Conservation (phyloP, 2,888 invertebrate species). For the Idaea biselata region DNA sequence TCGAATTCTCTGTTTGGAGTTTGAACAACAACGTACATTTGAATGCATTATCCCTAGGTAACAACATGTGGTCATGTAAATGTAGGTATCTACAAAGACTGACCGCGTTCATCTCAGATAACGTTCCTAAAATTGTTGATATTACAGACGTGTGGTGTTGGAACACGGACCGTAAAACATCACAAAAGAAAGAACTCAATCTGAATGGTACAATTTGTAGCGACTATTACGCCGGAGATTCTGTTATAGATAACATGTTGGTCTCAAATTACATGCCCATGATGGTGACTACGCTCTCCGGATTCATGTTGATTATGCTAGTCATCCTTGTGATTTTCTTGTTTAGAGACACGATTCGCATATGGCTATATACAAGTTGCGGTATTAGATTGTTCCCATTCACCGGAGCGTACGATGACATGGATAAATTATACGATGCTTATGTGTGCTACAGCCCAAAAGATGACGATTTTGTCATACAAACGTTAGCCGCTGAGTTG, state of each 20-base stretch:
- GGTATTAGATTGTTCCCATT: conserved; percentile 90
- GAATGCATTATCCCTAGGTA: conserved; percentile 87
- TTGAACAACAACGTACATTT: conserved; percentile 83
- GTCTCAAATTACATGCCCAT: conserved; percentile 91
- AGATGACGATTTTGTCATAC: conserved; percentile 94
- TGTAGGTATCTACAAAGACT: conserved; percentile 93
- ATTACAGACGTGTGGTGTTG: conserved; percentile 89
- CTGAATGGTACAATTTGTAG: conserved; percentile 92
- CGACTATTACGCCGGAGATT: conserved; percentile 91
- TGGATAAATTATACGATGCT: conserved; percentile 94
- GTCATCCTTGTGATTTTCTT: conserved; percentile 89
- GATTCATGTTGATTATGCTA: conserved; percentile 88
- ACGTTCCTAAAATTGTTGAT: conserved; percentile 87
- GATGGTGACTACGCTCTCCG: conserved; percentile 88
- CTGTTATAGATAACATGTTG: conserved; percentile 89
- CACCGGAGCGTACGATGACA: conserved; percentile 86
- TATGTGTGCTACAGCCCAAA: conserved; percentile 96
- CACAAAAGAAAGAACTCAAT: conserved; percentile 88
- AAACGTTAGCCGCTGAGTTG: conserved; percentile 91
- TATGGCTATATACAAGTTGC: conserved; percentile 93
- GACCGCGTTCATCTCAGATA: conserved; percentile 89
- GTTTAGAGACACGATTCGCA: conserved; percentile 91
- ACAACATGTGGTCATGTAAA: conserved; percentile 94
- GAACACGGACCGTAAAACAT: conserved; percentile 84
- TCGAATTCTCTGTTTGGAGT: conserved; percentile 89